Base-by-base conservation (phyloP, 2,113 vertebrate genomes). In the Helogale parvula region DNA sequence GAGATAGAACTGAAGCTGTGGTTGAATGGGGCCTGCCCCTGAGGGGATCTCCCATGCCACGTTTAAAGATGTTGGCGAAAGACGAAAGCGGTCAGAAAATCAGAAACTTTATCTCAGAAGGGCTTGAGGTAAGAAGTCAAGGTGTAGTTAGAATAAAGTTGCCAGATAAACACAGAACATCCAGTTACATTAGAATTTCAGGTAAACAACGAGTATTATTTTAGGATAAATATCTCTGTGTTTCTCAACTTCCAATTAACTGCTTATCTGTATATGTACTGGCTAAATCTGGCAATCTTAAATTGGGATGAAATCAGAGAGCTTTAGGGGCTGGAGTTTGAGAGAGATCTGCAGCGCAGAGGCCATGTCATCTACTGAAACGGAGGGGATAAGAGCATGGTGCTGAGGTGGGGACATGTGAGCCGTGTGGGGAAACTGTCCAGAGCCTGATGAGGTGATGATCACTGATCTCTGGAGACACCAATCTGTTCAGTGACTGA, bases 31-130 rank as follows among this genome's bases (percentile, higher is more conserved):
- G 5, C 1, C 35, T 65, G 35, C 79, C 82, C 19, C 69, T 5
- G 11, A 63, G 21, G 19, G 27, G 12, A 47, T 71, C 38, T 92
- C 89, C 60, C 74, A n/a, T 54, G 54, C 7, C n/a, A 23, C 33
- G 14, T 7, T 83, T 27, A 11, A 81, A 63, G 57, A 65, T 38
- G n/a, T 80, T 79, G 38, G 38, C 8, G 83, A 47, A 82, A 63
- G 21, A 72, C 3, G 8, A 68, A 57, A 82, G 9, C 3, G 60
- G 50, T 71, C 95, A 69, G 38, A 54, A 10, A 66, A 74, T 60
- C 8, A 66, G 76, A 87, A 66, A 27, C 93, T 94, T 96, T 95
- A 76, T 74, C 79, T 91, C 50, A 54, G 83, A 90, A 66, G 2
- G 27, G 47, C 19, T 93, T 57, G 47, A 94, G 66, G 54, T 72